These are phyloP conservation scores for Brachionus angularis DNA, from an alignment of 1,140 invertebrate genomes.

Conservation along the genomic window DNA sequence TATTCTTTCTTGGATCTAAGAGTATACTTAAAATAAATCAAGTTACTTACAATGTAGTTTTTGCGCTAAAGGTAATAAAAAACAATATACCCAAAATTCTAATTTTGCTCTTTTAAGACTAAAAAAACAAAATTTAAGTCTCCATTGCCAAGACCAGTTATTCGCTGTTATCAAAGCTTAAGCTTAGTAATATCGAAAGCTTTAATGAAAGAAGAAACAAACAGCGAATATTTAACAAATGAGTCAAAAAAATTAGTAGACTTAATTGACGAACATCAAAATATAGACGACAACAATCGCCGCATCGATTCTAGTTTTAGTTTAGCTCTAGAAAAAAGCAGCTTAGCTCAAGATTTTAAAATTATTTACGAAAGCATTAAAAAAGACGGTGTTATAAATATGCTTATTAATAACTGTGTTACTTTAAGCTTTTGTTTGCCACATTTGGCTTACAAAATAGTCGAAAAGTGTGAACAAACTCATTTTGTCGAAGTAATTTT, in stretches of 20 bases:
- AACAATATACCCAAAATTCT: background rate
- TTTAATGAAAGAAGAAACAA: constrained; percentile 13
- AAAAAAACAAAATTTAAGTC: background rate
- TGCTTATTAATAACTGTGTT: constrained; percentile 30
- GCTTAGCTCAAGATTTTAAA: constrained; percentile 25
- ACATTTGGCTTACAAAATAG: constrained; percentile 15
- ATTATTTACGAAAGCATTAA: constrained; percentile 19
- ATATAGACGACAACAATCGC: constrained; percentile 24
- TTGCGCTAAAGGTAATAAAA: background rate
- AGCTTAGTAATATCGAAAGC: background rate
- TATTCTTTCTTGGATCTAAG: constrained; percentile 9
- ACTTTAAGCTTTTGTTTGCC: constrained; percentile 36
- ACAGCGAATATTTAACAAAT: constrained; percentile 12
- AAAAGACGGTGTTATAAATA: constrained; percentile 5
- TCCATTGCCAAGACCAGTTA: constrained; percentile 25
- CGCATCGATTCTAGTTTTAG: constrained; percentile 22
- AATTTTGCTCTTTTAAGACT: background rate
- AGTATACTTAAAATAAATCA: constrained; percentile 36
- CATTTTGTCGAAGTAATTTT: constrained; percentile 39
- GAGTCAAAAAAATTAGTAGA: background rate
- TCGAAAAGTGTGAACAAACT: constrained; percentile 19
- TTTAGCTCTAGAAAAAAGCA: constrained; percentile 5
- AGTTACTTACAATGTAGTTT: constrained; percentile 28
- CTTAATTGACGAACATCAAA: constrained; percentile 18
- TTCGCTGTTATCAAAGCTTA: constrained; percentile 22